Evolutionary conservation across 2,797 vertebrate genomes (phyloP).

Genomic region (Macropodus opercularis): DNA sequence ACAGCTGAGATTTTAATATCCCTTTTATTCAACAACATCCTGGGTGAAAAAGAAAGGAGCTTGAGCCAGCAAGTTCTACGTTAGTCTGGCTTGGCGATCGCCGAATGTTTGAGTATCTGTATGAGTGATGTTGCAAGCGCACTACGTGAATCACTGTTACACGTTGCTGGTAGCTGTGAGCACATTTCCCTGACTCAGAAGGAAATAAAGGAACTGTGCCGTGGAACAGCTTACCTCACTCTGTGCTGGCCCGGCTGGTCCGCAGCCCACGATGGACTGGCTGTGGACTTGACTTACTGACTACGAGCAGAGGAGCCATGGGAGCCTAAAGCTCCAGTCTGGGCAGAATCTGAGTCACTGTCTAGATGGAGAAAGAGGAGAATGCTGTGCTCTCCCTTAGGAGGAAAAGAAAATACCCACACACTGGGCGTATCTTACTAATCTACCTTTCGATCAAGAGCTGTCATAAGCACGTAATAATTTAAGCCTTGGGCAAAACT

Average conservation of each 20-base stretch:
- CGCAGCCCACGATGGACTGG: conserved; percentile 65
- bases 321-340: conserved; percentile 62
- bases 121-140: conserved; percentile 18
- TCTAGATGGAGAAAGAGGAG: conserved; percentile 62
- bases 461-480: neutral
- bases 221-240: conserved; percentile 78
- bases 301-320: conserved; percentile 60
- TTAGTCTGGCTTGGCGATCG: conserved; percentile 23
- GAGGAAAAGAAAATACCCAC: conserved; percentile 33
- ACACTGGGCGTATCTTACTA: conserved; percentile 2
- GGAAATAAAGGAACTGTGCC: conserved; percentile 61
- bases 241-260: conserved; percentile 50
- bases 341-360: conserved; percentile 76
- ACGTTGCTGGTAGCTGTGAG: conserved; percentile 34
- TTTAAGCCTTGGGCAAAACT: conserved; percentile 11
- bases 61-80: conserved; percentile 25
- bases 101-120: conserved; percentile 41
- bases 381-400: conserved; percentile 47
- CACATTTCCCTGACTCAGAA: conserved; percentile 72
- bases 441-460: conserved; percentile 23
- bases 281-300: conserved; percentile 60
- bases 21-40: conserved; percentile 49
- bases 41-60: conserved; percentile 35
- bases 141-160: conserved; percentile 48
- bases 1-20: conserved; percentile 64